A percentile compares a stretch with the other conserved stretches of the same genome.
These are phyloP conservation scores for Palloptera scutellata DNA, from an alignment of 2,888 invertebrate species.

Conservation along the genomic window DNA sequence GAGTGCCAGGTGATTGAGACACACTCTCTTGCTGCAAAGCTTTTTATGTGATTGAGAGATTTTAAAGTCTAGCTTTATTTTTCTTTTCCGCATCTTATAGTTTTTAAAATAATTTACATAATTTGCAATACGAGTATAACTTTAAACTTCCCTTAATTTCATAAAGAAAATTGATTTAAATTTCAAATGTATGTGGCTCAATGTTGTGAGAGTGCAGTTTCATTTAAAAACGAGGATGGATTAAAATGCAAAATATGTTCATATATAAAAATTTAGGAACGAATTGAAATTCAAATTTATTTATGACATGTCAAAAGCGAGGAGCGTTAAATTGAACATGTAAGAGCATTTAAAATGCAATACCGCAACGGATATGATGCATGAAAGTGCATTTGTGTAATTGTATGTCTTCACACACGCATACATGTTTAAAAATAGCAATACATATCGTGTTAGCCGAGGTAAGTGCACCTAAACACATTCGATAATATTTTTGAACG, in stretches of 20 bases:
- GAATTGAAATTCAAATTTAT: background rate
- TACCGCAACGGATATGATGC: background rate
- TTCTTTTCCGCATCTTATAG: no score
- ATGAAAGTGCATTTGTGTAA: background rate
- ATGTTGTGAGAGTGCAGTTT: background rate
- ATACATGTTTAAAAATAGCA: no score
- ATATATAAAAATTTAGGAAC: background rate
- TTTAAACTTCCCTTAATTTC: no score
- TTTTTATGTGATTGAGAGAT: no score
- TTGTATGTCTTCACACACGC: no score
- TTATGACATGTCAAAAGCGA: background rate
- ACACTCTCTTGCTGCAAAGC: background rate
- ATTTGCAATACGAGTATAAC: no score
- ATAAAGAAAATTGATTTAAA: slow-evolving; percentile 3
- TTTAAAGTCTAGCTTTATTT: no score
- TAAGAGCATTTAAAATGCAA: slow-evolving; percentile 1
- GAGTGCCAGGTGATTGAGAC: background rate
- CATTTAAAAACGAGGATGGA: no score
- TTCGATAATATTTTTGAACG: no score
- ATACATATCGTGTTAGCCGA: no score
- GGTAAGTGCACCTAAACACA: no score
- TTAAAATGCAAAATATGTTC: background rate
- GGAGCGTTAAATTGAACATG: background rate
- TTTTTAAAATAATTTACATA: no score
- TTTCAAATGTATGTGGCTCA: background rate